phyloP scores from a whole-genome alignment of 2,113 vertebrate species.

The Penelope pileata region DNA sequence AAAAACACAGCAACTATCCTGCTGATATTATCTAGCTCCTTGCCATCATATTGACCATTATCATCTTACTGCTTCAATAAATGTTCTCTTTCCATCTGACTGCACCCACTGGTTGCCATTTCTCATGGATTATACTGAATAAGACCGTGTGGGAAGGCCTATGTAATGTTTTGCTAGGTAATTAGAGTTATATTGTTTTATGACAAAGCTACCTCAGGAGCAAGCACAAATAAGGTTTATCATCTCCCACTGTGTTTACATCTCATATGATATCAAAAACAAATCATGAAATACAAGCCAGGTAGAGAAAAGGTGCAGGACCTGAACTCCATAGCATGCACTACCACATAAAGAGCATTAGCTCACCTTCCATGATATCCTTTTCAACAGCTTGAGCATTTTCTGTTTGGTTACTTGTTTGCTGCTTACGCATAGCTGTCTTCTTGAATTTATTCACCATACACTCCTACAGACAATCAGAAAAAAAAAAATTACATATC shows the following conservation, averaged over 20 bases:
- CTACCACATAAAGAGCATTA: background rate
- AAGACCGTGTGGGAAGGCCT: background rate
- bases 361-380: slow-evolving; percentile 83
- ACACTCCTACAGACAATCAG: slow-evolving; percentile 78
- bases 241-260: background rate
- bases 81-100: background rate
- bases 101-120: background rate
- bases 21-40: background rate
- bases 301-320: background rate
- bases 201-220: background rate
- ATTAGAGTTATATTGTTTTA: background rate
- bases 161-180: background rate
- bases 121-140: background rate
- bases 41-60: background rate
- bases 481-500: background rate
- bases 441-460: slow-evolving; percentile 91
- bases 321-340: background rate
- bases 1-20: background rate
- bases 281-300: background rate
- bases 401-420: slow-evolving; percentile 79
- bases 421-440: slow-evolving; percentile 84
- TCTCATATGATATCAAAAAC: background rate
- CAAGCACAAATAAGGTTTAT: background rate
- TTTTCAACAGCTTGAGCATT: slow-evolving; percentile 77
- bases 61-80: background rate